phyloP scores from a whole-genome alignment of 53 echinoderm and acorn worm species.

The Henricia sp. region DNA sequence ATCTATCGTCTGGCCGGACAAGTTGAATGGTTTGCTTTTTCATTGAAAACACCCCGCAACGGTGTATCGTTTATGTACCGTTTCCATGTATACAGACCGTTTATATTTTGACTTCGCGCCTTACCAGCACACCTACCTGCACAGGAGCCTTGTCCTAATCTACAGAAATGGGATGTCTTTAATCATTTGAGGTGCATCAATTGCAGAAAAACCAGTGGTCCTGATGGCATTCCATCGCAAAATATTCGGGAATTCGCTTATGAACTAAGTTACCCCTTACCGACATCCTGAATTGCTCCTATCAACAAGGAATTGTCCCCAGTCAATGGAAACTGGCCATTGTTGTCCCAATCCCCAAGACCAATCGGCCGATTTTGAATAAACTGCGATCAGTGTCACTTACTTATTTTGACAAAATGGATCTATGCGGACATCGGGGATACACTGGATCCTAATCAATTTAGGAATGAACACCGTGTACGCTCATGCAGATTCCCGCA shows the following conservation, averaged over 20 bases:
- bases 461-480: slow-evolving; percentile 22
- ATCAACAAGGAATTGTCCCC: neutral
- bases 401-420: slow-evolving; percentile 5
- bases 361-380: neutral
- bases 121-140: too few species aligned
- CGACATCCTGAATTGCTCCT: neutral
- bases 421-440: neutral
- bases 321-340: slow-evolving; percentile 20
- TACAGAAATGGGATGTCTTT: neutral
- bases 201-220: slow-evolving; percentile 6
- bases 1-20: too few species aligned
- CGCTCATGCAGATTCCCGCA: too few species aligned
- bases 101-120: too few species aligned
- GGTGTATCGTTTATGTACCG: too few species aligned
- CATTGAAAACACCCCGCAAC: too few species aligned
- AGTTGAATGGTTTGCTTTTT: too few species aligned
- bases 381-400: slow-evolving; percentile 27
- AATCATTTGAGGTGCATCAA: neutral
- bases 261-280: neutral
- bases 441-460: slow-evolving; percentile 34
- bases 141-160: too few species aligned
- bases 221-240: neutral
- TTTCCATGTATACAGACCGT: too few species aligned
- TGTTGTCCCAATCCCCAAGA: neutral
- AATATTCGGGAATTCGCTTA: neutral